Evolutionary conservation across 2,888 invertebrate genomes (phyloP).

Genomic region (Trachelus troglodyta): DNA sequence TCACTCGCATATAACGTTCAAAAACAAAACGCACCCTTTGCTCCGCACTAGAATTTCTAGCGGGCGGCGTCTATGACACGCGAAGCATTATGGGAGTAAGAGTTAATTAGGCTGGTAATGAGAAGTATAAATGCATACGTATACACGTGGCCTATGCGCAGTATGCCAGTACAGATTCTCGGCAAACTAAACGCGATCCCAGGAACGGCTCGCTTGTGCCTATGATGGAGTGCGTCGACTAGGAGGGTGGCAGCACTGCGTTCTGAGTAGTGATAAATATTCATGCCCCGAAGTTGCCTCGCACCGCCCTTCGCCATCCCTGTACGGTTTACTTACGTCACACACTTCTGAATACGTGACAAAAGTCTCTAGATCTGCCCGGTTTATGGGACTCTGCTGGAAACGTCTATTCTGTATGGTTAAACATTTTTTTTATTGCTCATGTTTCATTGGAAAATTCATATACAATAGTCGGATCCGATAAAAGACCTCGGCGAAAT

Average conservation of each 20-base stretch:
- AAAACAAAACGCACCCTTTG: background rate
- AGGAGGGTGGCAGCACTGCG: slow-evolving; percentile 25
- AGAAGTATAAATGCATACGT: slow-evolving; percentile 40
- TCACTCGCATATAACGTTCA: background rate
- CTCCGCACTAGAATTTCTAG: background rate
- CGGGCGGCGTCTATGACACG: background rate
- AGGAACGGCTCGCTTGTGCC: background rate
- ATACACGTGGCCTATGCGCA: slow-evolving; percentile 24
- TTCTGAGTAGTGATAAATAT: slow-evolving; percentile 36
- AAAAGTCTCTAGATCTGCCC: slow-evolving; percentile 27
- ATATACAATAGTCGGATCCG: background rate
- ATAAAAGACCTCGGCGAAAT: background rate
- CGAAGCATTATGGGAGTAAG: slow-evolving; percentile 18
- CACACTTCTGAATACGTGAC: slow-evolving; percentile 28
- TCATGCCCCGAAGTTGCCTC: slow-evolving; percentile 29
- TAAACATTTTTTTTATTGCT: background rate
- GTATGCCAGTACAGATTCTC: background rate
- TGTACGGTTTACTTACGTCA: slow-evolving; percentile 32
- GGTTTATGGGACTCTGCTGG: slow-evolving; percentile 4
- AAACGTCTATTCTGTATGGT: background rate
- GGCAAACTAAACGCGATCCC: background rate
- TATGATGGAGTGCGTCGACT: slow-evolving; percentile 22
- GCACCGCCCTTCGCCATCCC: background rate
- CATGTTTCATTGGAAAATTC: background rate
- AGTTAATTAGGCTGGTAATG: slow-evolving; percentile 44